phyloP scores from a whole-genome alignment of 2,797 vertebrate genomes.

The Lacerta bilineata region DNA sequence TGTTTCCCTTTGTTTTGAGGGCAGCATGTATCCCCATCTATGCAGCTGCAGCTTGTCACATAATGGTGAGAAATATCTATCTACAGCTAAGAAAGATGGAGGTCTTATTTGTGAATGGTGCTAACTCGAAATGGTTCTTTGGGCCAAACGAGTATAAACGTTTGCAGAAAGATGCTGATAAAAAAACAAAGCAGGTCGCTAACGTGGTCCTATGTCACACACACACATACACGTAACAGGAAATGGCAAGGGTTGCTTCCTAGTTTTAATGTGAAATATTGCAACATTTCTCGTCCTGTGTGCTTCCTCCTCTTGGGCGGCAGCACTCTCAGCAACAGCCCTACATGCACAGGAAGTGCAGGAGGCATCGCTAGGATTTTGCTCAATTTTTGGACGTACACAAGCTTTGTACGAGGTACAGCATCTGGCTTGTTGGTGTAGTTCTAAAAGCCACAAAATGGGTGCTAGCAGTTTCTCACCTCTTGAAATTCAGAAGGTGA shows the following conservation, averaged over 20 bases:
- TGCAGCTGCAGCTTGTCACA: neutral
- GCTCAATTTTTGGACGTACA: neutral
- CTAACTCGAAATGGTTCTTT: neutral
- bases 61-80: neutral
- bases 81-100: neutral
- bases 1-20: neutral
- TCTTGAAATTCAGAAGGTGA: neutral
- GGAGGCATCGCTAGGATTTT: neutral
- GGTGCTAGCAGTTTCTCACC: neutral
- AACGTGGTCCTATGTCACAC: neutral
- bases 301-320: constrained; percentile 6
- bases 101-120: neutral
- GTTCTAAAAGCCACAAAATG: constrained; percentile 12
- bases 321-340: neutral
- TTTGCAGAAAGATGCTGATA: neutral
- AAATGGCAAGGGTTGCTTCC: constrained; percentile 15
- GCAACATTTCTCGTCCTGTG: neutral
- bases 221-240: neutral
- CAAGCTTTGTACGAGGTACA: neutral
- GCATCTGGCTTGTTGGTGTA: neutral
- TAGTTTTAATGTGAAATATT: neutral
- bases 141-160: no score
- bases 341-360: neutral
- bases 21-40: neutral
- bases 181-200: neutral